Base-by-base conservation (phyloP, 2,888 invertebrate genomes). In the Creontiades dilutus region DNA sequence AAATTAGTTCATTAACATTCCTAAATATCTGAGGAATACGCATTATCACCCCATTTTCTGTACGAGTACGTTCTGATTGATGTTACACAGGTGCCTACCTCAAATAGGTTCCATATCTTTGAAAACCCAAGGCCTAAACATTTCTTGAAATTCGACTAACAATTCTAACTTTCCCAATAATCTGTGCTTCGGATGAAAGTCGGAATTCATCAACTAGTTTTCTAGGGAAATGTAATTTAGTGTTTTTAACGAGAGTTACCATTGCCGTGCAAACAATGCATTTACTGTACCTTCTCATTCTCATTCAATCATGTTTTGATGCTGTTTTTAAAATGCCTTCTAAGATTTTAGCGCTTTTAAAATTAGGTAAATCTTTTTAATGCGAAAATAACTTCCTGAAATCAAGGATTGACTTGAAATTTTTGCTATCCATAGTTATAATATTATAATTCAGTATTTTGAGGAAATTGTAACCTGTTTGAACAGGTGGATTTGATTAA, bases 321-420 rank as follows among this genome's bases (percentile, higher is more conserved):
- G 57, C 85, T 85, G 23, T 86, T 86, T 37, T 85, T 68, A 68
- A 75, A n/a, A 68, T 75, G 86, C 86, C 86, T 86, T 85, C 61
- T 85, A 57, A 27, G 57, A 85, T 85, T 57, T 84, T 75, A 86
- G 75, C 86, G 75, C 75, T 86, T 86, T 86, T 47, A 4, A 75
- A 86, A 84, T 23, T 47, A 81, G 37, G 37, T 37, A 85, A 85
- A 85, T 57, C 57, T 57, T 68, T 75, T 75, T 47, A 47, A 86
- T n/a, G 57, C 61, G 27, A 61, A 57, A 85, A 52, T 52, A 47
- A 55, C 46, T 46, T 80, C 14, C 23, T 76, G 27, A 14, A 37
- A 37, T 82, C 4, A 82, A 52, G 52, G 52, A 82, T 52, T 11
- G 78, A 68, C 68, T 27, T 78, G n/a, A 78, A 78, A 78, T 82